A percentile compares a stretch with the other conserved stretches of the same genome.
Conservation (phyloP, 1,140 invertebrate species). For the Homalodisca vitripennis region DNA sequence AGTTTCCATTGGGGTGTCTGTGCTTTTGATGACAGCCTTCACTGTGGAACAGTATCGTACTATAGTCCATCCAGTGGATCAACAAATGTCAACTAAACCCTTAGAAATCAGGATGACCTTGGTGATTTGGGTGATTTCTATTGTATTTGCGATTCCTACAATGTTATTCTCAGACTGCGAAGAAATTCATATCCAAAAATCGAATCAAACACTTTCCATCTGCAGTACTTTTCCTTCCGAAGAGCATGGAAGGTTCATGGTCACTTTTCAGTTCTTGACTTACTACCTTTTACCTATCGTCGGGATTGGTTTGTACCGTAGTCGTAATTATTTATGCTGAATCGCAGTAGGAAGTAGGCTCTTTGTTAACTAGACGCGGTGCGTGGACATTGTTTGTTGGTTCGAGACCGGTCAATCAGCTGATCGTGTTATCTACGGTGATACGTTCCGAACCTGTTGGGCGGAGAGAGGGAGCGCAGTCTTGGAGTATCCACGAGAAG, state of each 20-base stretch:
- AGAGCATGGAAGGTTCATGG: conserved; percentile 54
- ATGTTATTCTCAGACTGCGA: conserved; percentile 68
- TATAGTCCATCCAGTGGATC: conserved; percentile 85
- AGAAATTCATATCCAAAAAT: conserved; percentile 49
- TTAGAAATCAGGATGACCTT: conserved; percentile 58
- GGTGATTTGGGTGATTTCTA: conserved; percentile 81
- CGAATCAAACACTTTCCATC: conserved; percentile 59
- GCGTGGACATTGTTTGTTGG: too few relatives aligned
- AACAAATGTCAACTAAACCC: conserved; percentile 53
- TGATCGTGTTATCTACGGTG: too few relatives aligned
- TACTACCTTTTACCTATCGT: conserved; percentile 84
- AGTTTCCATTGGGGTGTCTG: conserved; percentile 88
- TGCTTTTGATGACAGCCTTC: conserved; percentile 88
- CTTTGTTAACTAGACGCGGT: too few relatives aligned
- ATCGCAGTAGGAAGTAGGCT: too few relatives aligned
- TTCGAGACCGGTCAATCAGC: too few relatives aligned
- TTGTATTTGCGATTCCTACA: conserved; percentile 76
- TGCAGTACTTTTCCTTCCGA: conserved; percentile 65
- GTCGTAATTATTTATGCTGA: too few relatives aligned
- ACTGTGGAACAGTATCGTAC: conserved; percentile 89
- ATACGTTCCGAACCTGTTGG: too few relatives aligned
- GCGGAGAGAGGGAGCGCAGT: too few relatives aligned
- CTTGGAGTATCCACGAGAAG: too few relatives aligned
- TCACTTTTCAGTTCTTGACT: conserved; percentile 63
- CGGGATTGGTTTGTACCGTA: conserved; percentile 80